A percentile compares a stretch with the other conserved stretches of the same genome.
Evolutionary conservation across 2,113 vertebrate genomes (phyloP).

Genomic region (Microcebus ravelobensis): DNA sequence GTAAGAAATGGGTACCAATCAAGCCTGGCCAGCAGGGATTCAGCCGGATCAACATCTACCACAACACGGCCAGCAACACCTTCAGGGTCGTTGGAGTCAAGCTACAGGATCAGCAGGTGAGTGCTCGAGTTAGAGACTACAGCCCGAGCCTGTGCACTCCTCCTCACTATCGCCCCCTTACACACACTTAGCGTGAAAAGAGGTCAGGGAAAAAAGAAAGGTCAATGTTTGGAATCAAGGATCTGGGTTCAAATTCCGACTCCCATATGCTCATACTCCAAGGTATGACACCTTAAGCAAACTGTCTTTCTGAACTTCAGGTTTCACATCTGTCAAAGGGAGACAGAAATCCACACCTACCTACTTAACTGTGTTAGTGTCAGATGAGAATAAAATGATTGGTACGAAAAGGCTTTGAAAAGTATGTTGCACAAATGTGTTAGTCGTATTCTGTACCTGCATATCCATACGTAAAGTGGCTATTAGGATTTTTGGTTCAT

Average conservation of each 20-base stretch:
- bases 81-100: conserved; percentile 99
- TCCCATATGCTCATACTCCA: accelerated
- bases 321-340: not conserved
- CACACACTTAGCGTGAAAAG: accelerated
- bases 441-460: not conserved
- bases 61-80: conserved; percentile 97
- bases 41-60: conserved; percentile 99
- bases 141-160: accelerated
- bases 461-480: not conserved
- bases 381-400: not conserved
- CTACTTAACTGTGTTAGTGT: not conserved
- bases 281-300: not conserved
- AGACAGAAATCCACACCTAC: not conserved
- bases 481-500: not conserved
- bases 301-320: not conserved
- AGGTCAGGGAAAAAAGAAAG: not conserved
- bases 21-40: conserved; percentile 99
- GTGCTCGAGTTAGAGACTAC: not conserved
- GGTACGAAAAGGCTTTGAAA: not conserved
- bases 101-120: conserved; percentile 99
- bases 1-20: conserved; percentile 99
- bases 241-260: not conserved
- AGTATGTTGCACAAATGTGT: accelerated
- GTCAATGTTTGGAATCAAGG: not conserved
- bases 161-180: accelerated